Conservation (phyloP, 2,113 vertebrate species). For the Ahaetulla prasina region DNA sequence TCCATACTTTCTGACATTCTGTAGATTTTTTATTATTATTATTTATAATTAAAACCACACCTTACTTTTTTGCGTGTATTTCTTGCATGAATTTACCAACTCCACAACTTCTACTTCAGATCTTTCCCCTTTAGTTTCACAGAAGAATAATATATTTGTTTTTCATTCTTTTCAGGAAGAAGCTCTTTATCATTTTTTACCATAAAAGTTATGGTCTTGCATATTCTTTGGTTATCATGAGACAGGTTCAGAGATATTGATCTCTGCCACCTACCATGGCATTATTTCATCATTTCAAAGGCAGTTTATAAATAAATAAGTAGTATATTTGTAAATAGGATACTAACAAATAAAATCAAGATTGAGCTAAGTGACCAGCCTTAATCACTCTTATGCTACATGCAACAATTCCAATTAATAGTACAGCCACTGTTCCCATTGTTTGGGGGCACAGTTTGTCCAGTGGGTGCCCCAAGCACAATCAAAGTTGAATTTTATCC, state of each 20-base stretch:
- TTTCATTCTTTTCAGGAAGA: background rate
- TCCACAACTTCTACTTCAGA: background rate
- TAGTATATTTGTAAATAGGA: background rate
- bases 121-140: background rate
- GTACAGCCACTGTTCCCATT: background rate
- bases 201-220: background rate
- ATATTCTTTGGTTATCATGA: background rate
- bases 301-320: background rate
- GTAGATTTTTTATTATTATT: background rate
- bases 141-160: background rate
- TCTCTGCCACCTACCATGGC: background rate
- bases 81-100: background rate
- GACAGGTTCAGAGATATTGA: background rate
- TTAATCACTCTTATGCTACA: background rate
- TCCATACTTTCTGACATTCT: background rate
- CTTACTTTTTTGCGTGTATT: background rate
- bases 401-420: background rate
- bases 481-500: background rate
- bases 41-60: background rate
- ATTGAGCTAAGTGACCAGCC: background rate
- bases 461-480: background rate
- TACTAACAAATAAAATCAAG: background rate
- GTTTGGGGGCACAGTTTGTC: background rate
- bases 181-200: background rate
- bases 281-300: background rate